These are phyloP conservation scores for Lontra canadensis DNA, from an alignment of 2,113 vertebrate species.

Conservation along the genomic window DNA sequence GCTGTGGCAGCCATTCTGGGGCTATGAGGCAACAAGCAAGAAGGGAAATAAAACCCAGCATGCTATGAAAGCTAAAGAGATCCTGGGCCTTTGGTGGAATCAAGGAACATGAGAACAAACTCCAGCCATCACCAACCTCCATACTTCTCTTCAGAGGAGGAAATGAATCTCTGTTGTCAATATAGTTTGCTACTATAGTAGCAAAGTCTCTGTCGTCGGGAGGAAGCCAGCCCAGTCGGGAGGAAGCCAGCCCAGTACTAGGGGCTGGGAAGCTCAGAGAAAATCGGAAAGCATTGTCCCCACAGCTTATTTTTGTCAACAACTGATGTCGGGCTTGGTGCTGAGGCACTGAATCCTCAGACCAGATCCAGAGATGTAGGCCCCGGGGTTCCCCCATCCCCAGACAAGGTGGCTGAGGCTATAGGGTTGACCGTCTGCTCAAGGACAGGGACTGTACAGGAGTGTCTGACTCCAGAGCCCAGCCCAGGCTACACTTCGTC, in stretches of 20 bases:
- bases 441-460: neutral
- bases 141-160: neutral
- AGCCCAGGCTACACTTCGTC: neutral
- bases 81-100: neutral
- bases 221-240: fast-evolving
- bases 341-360: neutral
- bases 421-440: too few species aligned
- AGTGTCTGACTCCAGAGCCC: neutral
- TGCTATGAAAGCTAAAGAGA: too few species aligned
- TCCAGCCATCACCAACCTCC: neutral
- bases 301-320: fast-evolving
- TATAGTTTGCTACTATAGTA: too few species aligned
- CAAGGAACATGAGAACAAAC: fast-evolving
- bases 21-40: neutral
- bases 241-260: fast-evolving
- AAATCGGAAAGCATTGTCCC: fast-evolving
- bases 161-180: neutral
- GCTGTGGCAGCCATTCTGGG: neutral
- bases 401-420: neutral
- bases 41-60: neutral
- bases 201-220: fast-evolving
- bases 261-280: neutral
- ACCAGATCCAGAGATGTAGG: fast-evolving
- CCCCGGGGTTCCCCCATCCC: neutral
- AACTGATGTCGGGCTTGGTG: fast-evolving